Percentiles rank a stretch among this genome's conserved stretches.
phyloP scores from a whole-genome alignment of 1,140 invertebrate genomes.

The Phymastichus coffea region DNA sequence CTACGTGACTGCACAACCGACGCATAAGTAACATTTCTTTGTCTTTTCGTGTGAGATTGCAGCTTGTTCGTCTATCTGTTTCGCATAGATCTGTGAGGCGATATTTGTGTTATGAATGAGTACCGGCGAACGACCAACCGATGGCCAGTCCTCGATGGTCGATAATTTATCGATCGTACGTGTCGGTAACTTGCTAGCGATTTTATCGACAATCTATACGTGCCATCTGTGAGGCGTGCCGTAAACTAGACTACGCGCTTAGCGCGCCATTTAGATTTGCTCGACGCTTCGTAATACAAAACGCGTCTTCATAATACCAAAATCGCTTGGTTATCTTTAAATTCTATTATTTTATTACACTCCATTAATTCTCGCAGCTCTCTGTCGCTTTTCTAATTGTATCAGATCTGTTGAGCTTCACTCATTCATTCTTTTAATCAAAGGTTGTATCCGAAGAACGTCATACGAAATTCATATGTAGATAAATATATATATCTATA shows the following conservation, averaged over 20 bases:
- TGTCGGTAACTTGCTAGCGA: neutral
- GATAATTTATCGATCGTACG: no score
- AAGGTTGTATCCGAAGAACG: constrained; percentile 52
- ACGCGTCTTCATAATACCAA: constrained; percentile 5
- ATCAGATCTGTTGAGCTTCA: no score
- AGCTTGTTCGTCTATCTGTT: constrained; percentile 26
- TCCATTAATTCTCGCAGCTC: neutral
- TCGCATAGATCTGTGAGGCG: no score
- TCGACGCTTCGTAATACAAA: neutral
- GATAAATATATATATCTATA: constrained; percentile 44
- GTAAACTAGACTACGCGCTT: constrained; percentile 1
- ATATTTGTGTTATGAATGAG: constrained; percentile 5
- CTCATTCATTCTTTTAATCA: constrained; percentile 29
- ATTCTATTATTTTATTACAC: constrained; percentile 3
- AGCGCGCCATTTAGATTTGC: neutral
- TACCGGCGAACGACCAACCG: neutral
- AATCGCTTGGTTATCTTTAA: constrained; percentile 32
- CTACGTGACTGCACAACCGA: constrained; percentile 58
- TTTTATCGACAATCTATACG: constrained; percentile 19
- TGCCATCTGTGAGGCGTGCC: constrained; percentile 30
- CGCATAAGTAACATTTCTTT: constrained; percentile 53
- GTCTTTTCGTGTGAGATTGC: constrained; percentile 37
- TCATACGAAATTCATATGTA: constrained; percentile 49
- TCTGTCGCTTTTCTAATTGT: no score
- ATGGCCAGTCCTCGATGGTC: no score